Conservation (phyloP, 2,888 invertebrate genomes). For the Apamea epomidion region DNA sequence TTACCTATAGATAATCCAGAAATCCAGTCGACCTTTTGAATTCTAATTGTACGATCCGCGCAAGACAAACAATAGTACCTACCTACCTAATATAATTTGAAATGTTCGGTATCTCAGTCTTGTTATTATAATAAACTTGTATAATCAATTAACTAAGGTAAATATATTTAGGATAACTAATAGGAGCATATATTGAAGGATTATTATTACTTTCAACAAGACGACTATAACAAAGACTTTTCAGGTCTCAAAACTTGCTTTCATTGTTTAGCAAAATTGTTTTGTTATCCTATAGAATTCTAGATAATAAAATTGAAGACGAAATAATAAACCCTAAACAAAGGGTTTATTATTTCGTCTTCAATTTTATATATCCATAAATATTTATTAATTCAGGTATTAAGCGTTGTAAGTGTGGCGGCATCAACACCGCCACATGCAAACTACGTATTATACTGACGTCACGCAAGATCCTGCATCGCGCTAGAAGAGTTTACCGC, state of each 20-base stretch:
- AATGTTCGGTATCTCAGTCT: slow-evolving; percentile 21
- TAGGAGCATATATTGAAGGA: neutral
- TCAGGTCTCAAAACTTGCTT: neutral
- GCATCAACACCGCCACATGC: neutral
- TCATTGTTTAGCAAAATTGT: neutral
- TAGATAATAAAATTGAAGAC: neutral
- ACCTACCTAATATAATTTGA: slow-evolving; percentile 22
- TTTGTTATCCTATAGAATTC: neutral
- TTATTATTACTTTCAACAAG: slow-evolving; percentile 10
- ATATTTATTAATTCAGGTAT: too few species aligned
- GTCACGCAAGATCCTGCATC: neutral
- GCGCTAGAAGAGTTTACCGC: neutral
- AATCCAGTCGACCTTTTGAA: slow-evolving; percentile 11
- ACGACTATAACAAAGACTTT: neutral
- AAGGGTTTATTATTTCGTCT: too few species aligned
- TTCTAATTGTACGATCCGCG: neutral
- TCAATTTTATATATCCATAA: too few species aligned
- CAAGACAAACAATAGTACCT: slow-evolving; percentile 8
- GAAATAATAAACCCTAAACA: neutral
- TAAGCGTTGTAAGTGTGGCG: too few species aligned
- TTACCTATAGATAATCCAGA: neutral
- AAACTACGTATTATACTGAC: too few species aligned
- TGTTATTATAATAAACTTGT: slow-evolving; percentile 13
- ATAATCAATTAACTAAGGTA: slow-evolving; percentile 19
- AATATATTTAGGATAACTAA: neutral